Base-by-base conservation (phyloP, 2,888 invertebrate genomes). In the Schizaphis graminum region DNA sequence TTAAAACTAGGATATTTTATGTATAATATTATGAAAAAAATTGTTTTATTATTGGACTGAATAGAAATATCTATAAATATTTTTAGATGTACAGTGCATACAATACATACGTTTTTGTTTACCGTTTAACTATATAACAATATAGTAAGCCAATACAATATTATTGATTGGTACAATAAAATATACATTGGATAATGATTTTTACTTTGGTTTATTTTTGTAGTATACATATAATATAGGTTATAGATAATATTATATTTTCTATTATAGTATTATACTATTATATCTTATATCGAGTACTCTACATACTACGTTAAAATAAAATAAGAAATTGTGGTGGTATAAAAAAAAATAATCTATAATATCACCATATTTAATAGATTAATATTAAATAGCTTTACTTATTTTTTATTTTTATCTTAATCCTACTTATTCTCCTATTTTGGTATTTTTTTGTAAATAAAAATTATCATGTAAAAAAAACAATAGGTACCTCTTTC, bases 401-500 rank as follows among this genome's bases (percentile, higher is more conserved):
- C 28, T 85, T 44, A n/a, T 67, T 67, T 67, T n/a, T 13, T 21
- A 13, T 16, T 67, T 13, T 67, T n/a, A n/a, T n/a, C n/a, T 67
- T 67, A 67, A 16, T 35, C 21, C 21, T 77, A 77, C 77, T 16
- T 67, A n/a, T n/a, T 67, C 21, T 16, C n/a, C 35, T 35, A 35
- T 77, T 77, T 77, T 67, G 57, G 8, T 57, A 57, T 26, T 57
- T 67, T 67, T 67, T 67, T 67, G n/a, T n/a, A 67, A 67, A n/a
- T n/a, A 13, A 67, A n/a, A 77, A 2, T 77, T 8, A 77, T 7
- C 11, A 41, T 21, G 53, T 35, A 88, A 56, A 53, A 53, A 87
- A 88, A 53, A 53, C n/a, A 56, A 35, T 8, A 57, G 13, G 8
- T 95, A 96, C 96, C 96, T 95, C 96, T 96, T 91, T 97, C 96